Base-by-base conservation (phyloP, 30 jellyfish, hydroid and myxozoan genomes). In the Chironex yamaguchii region DNA sequence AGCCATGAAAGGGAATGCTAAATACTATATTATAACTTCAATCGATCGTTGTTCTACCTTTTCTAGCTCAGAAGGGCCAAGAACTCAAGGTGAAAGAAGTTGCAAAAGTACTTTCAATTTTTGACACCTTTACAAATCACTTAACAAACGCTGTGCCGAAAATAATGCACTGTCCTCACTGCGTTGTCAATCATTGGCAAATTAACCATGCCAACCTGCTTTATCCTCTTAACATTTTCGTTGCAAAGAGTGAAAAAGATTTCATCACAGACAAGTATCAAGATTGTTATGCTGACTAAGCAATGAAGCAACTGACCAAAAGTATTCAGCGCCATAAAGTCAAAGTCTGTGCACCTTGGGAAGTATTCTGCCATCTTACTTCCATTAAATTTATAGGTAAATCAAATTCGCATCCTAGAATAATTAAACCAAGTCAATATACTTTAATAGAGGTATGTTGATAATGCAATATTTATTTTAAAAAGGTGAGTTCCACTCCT, bases 231-330 rank as follows among this genome's bases (percentile, higher is more conserved):
- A 0, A 71, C 36, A 71, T 71, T 17, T 71, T 81, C 29, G 86
- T 71, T 31, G 36, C 33, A 22, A 71, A 71, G 82, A 71, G 86
- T 36, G 86, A 27, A 13, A 71, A 71, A 31, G 14, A 32, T 28
- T 71, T 12, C 25, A 36, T 36, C 31, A 31, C 85, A 3, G 85
- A 25, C 32, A 71, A 36, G 82, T 71, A 71, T 71, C 81, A 71
- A 71, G 85, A 71, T 71, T 71, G 82, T 81, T 71, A 30, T 71
- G 82, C 85, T n/a, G 85, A 71, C 6, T 4, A 71, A 31, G 85
- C 20, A 17, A 24, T 30, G 26, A 30, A 71, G 82, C 85, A 71
- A n/a, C 25, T 71, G 36, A 12, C 4, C 82, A 22, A 30, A 71
- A 25, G 85, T 22, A 21, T 67, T 71, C 0, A 6, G 17, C 14